These are phyloP conservation scores for Drosophila niveifrons DNA, from an alignment of 2,888 invertebrate genomes.

Conservation along the genomic window DNA sequence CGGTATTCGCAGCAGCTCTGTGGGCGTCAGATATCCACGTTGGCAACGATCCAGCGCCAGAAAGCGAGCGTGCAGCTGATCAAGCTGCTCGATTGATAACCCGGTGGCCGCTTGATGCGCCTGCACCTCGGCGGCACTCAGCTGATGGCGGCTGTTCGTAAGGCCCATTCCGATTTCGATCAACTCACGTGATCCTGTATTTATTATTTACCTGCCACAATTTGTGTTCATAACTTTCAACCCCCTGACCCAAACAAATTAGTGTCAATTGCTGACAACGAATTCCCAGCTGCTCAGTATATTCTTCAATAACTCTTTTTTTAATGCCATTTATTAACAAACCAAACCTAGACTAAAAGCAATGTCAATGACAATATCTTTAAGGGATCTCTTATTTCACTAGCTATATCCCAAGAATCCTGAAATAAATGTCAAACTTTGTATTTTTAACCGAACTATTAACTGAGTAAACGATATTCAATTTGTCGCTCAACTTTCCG, in stretches of 20 bases:
- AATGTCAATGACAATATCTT: no score
- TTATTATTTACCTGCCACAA: not conserved
- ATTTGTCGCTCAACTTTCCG: no score
- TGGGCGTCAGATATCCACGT: conserved; percentile 53
- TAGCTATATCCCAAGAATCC: no score
- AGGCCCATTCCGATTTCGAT: conserved; percentile 38
- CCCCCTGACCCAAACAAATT: not conserved
- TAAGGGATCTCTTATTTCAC: no score
- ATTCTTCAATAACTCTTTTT: no score
- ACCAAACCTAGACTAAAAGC: no score
- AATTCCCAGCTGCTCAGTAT: conserved; percentile 5
- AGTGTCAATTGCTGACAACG: conserved; percentile 23
- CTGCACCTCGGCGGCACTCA: conserved; percentile 30
- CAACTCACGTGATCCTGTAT: conserved; percentile 1
- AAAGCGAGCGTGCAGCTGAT: conserved; percentile 42
- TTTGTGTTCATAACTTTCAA: conserved; percentile 4
- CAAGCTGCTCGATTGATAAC: conserved; percentile 30
- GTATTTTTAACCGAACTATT: no score
- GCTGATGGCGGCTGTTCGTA: conserved; percentile 40
- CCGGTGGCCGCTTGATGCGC: conserved; percentile 29
- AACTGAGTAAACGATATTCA: no score
- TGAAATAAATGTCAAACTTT: no score
- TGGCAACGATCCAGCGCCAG: conserved; percentile 45
- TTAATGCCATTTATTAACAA: no score
- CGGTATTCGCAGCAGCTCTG: conserved; percentile 65